Base-by-base conservation (phyloP, 1,140 invertebrate genomes). In the Babylonia areolata region DNA sequence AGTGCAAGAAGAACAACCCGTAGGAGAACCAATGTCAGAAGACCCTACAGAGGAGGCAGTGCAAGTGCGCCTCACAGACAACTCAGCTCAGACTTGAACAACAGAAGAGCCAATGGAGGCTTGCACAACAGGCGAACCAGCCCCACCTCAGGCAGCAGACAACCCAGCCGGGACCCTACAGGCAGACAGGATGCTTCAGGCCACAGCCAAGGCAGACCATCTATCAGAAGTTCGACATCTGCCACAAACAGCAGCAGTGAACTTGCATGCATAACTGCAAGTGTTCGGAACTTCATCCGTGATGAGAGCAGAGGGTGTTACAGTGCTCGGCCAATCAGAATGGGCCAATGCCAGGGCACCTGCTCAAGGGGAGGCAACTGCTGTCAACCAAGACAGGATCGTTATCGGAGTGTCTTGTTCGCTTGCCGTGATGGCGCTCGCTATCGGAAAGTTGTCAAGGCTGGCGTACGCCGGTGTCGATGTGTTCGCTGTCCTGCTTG, bases 301-400 rank as follows among this genome's bases (percentile, higher is more conserved):
- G 42, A 80, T 58, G 42, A 51, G 9, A 23, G 28, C 40, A 80
- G 42, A 35, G 78, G 46, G 3, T 80, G 78, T 28, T 80, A 80
- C 78, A 80, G 78, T n/a, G 46, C 78, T 33, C 78, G 78, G 17
- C 78, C 78, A 51, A 58, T 80, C 42, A 51, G 78, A n/a, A 51
- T 54, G 42, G 42, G 78, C 40, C 28, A 54, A n/a, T 80, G 78
- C 46, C 42, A 80, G 28, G 78, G 78, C 11, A 33, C 28, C 28
- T 80, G 78, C 33, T 9, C 40, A 5, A 3, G 39, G 12, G 20
- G 78, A 33, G 46, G n/a, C 23, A 80, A 42, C 23, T 80, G 78
- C 78, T 80, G 78, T 35, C 78, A 33, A 40, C 78, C 78, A 12
- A n/a, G 40, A 28, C 12, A 23, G 28, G 78, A 80, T 17, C 78